These are phyloP conservation scores for Dipus sagitta DNA, from an alignment of 2,797 vertebrate species.

Conservation along the genomic window DNA sequence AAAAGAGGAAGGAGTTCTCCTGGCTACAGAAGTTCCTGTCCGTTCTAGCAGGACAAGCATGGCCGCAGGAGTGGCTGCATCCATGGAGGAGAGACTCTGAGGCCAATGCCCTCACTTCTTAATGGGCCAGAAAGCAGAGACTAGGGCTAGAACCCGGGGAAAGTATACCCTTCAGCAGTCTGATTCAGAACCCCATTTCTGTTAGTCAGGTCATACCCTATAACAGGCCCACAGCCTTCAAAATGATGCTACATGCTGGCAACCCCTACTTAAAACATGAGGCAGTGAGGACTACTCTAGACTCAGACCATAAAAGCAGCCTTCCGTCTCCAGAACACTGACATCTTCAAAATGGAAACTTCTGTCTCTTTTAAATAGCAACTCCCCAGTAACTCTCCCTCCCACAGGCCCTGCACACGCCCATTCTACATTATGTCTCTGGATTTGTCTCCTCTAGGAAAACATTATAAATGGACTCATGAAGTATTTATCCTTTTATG, in stretches of 20 bases:
- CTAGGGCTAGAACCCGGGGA: background rate
- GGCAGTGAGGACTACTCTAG: background rate
- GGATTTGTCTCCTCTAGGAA: background rate
- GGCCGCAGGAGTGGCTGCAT: too few species aligned
- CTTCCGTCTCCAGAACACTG: background rate
- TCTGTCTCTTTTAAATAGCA: too few species aligned
- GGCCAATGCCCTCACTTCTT: background rate
- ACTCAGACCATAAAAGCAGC: background rate
- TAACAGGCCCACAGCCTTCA: background rate
- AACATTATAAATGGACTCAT: rapidly evolving
- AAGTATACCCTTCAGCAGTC: background rate
- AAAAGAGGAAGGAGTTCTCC: background rate
- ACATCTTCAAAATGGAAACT: too few species aligned
- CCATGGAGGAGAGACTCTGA: background rate
- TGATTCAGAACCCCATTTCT: background rate
- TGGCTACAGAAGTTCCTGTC: background rate
- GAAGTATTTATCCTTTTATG: background rate
- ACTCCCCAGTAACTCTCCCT: rapidly evolving
- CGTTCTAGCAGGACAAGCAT: background rate
- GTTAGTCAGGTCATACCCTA: background rate
- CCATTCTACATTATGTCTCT: background rate
- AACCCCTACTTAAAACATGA: too few species aligned
- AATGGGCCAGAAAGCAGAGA: background rate
- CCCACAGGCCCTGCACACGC: background rate
- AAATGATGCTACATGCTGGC: background rate